Evolutionary conservation across 2,888 invertebrate genomes (phyloP), one percentile per base, ranked within the genome.

Genomic region (Malthinus seriepunctatus): DNA sequence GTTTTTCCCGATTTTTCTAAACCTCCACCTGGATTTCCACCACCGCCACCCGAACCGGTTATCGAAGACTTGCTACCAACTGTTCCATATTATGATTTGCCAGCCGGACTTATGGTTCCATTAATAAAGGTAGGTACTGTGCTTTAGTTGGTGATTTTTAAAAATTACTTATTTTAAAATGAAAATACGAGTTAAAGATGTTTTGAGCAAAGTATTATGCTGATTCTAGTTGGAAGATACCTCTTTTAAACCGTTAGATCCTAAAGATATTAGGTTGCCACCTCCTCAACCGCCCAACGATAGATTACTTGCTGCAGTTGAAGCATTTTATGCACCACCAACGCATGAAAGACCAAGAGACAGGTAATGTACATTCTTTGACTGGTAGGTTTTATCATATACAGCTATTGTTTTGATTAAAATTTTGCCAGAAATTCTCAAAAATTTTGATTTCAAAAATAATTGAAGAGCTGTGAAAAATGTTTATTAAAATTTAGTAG

Each of bases 41-140:
- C 75, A 63, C 71, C 74, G 2, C 39, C 58, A 1, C 63, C 63
- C 1, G 62, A 64, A 90, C 92, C 12, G 88, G 73, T 79, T 37
- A 77, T 79, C 50, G 91, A 92, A 69, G 92, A 93, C 62, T 80
- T 93, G 64, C 87, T 93, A 80, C 97, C 97, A 23, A 89, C 91
- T 23, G 90, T 93, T 69, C 96, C 97, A 48, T 99, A 98, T 78
- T 98, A 91, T 77, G 97, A 98, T 76, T 83, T 98, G 64, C 98
- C 99, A 1, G 97, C 98, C 53, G 98, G 97, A 42, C 84, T 99
- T 12, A 97, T 99, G 90, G 96, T 97, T 56, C 95, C 97, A n/a
- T 84, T 97, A 9, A 92, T 99, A 60, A 92, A 91, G 84, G 38
- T 46, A 46, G 35, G 38, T 44, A 39, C 37, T 47, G 12, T 34